Evolutionary conservation across 2,797 vertebrate species (phyloP), one percentile per base, ranked within the genome.

Genomic region (Clarias pachynema): DNA sequence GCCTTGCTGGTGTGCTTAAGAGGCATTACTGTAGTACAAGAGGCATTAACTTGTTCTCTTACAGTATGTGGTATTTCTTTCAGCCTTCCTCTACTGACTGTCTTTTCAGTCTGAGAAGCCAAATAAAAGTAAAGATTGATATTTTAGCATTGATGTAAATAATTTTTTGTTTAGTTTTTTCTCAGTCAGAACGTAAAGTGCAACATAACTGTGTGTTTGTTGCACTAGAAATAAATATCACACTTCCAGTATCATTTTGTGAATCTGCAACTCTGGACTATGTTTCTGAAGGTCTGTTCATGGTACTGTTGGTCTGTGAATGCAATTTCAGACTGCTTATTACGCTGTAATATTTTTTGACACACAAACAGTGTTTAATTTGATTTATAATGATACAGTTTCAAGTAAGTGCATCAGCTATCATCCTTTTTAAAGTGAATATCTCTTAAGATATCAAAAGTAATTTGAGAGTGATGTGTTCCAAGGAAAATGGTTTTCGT

Each of bases 151-250:
- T 59, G 22, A 49, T 49, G 44, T 12, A 49, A 49, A 49, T 49
- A 49, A 49, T 49, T 49, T 49, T 49, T 16, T 56, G 44, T 44
- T 72, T 29, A 5, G 9, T 12, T 12, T 22, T 77, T 16, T 53
- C 44, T 4, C 12, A 74, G 1, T 16, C 44, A 53, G 72, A 49
- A 44, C 15, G 24, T 72, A n/a, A 15, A 44, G 12, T n/a, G 22
- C 49, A 75, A 75, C 53, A 57, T 20, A 7, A 5, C 18, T 31
- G 14, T 29, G 15, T 16, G n/a, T 53, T 56, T 74, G n/a, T 56
- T 24, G 5, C 40, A 8, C 44, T 74, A 26, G n/a, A 56, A 74
- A 74, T 74, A 74, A 29, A 73, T 73, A 73, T 73, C 40, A 49
- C 10, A 44, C 6, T 56, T n/a, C n/a, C 24, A 56, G 44, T 26